phyloP scores from a whole-genome alignment of 2,888 invertebrate genomes.

The Chymomyza fuscimana region DNA sequence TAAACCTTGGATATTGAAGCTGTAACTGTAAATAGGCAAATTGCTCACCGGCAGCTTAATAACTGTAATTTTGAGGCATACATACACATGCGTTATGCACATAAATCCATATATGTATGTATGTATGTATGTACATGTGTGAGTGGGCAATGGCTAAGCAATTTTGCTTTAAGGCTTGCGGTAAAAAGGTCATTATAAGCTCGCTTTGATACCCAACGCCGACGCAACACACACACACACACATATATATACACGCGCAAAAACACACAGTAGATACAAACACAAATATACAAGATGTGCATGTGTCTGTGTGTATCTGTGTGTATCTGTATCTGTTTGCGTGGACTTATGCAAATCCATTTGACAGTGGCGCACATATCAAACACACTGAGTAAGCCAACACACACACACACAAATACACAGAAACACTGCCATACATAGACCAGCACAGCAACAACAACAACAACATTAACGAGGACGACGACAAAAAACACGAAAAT shows the following conservation, averaged over 20 bases:
- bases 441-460: background rate
- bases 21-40: conserved; percentile 40
- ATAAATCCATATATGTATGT: conserved; percentile 5
- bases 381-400: too few relatives aligned
- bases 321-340: conserved; percentile 3
- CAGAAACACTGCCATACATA: conserved; percentile 13
- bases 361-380: conserved; percentile 36
- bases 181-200: conserved; percentile 58
- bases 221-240: conserved; percentile 35
- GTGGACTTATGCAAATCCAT: conserved; percentile 66
- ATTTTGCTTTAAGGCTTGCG: conserved; percentile 56
- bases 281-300: background rate
- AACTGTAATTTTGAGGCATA: conserved; percentile 1
- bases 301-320: too few relatives aligned
- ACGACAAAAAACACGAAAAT: background rate
- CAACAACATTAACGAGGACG: background rate
- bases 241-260: background rate
- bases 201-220: conserved; percentile 40
- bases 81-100: conserved; percentile 2
- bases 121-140: conserved; percentile 12
- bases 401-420: conserved; percentile 8
- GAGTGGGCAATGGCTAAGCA: conserved; percentile 12
- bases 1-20: conserved; percentile 25
- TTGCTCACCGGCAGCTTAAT: conserved; percentile 5
- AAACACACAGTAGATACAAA: conserved; percentile 3